Percentiles rank a stretch among this genome's conserved stretches.
phyloP scores from a whole-genome alignment of 2,888 invertebrate genomes.

The Lasioglossum figueresi region DNA sequence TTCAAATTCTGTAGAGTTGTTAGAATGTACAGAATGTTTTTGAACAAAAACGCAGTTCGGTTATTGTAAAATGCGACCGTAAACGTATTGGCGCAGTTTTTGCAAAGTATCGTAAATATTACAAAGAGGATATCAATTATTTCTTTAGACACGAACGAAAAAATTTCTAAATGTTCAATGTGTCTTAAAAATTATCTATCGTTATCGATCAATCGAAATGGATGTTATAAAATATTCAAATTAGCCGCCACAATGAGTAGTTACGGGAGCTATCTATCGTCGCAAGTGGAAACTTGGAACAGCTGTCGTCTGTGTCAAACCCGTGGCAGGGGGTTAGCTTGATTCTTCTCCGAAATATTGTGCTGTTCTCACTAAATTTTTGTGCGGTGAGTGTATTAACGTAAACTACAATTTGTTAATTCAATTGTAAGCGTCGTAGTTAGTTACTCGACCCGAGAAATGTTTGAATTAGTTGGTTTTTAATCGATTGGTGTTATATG shows the following conservation, averaged over 20 bases:
- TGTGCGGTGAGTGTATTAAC: conserved; percentile 68
- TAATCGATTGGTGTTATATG: background rate
- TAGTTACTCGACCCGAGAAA: background rate
- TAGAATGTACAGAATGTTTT: background rate
- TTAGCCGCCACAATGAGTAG: conserved; percentile 4
- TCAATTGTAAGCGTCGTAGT: background rate
- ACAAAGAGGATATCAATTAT: background rate
- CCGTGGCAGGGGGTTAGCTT: conserved; percentile 78
- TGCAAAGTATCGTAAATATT: background rate
- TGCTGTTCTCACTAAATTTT: conserved; percentile 52
- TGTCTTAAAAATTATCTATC: background rate
- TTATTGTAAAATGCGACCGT: background rate
- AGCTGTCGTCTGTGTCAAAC: conserved; percentile 80
- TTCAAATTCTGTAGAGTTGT: background rate
- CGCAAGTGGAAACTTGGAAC: conserved; percentile 63
- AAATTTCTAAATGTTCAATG: background rate
- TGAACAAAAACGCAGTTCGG: background rate
- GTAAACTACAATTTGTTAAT: background rate
- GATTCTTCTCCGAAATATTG: conserved; percentile 64
- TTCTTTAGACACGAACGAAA: background rate
- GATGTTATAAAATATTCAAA: background rate
- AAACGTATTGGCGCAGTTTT: background rate
- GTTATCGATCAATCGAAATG: background rate
- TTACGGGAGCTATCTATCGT: conserved; percentile 57
- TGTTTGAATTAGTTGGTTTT: background rate